These are phyloP conservation scores for Nasonia vitripennis DNA, from an alignment of 1,140 invertebrate genomes.

Conservation along the genomic window DNA sequence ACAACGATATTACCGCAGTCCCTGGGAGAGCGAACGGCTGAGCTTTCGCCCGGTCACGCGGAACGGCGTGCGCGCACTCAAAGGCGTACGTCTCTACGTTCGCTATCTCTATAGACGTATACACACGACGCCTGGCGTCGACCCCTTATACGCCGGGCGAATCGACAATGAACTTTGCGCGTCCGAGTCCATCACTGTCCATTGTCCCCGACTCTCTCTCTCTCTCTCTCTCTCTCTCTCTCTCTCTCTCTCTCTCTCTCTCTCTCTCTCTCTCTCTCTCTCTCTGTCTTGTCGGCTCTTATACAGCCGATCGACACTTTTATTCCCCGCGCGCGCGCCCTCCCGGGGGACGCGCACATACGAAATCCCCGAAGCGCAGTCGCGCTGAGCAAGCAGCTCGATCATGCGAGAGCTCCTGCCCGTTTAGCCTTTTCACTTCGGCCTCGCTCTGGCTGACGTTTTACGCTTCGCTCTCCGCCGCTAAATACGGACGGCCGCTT, in stretches of 20 bases:
- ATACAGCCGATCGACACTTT: conserved; percentile 12
- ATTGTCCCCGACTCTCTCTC: conserved; percentile 51
- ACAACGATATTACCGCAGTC: conserved; percentile 28
- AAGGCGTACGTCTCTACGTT: conserved; percentile 1
- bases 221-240: conserved; percentile 10
- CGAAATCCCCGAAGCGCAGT: conserved; percentile 23
- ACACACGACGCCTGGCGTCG: not conserved
- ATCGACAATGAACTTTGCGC: conserved; percentile 61
- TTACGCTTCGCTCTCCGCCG: not conserved
- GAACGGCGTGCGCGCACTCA: conserved; percentile 17
- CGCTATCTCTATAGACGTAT: not conserved
- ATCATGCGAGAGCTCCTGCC: conserved; percentile 2
- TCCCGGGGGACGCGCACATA: not conserved
- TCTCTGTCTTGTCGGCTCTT: conserved; percentile 18
- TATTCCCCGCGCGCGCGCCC: not conserved
- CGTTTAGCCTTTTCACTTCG: conserved; percentile 40
- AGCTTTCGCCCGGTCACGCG: conserved; percentile 25
- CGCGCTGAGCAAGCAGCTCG: conserved; percentile 30
- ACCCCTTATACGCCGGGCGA: conserved; percentile 53
- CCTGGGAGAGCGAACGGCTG: not conserved
- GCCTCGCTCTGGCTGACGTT: not conserved
- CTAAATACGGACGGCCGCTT: not conserved
- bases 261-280: conserved; percentile 9
- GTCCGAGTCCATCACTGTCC: conserved; percentile 56
- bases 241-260: conserved; percentile 32